Percentiles rank a stretch among this genome's conserved stretches.
These are phyloP conservation scores for Calliopsis andreniformis DNA, from an alignment of 1,140 invertebrate genomes.

Conservation along the genomic window DNA sequence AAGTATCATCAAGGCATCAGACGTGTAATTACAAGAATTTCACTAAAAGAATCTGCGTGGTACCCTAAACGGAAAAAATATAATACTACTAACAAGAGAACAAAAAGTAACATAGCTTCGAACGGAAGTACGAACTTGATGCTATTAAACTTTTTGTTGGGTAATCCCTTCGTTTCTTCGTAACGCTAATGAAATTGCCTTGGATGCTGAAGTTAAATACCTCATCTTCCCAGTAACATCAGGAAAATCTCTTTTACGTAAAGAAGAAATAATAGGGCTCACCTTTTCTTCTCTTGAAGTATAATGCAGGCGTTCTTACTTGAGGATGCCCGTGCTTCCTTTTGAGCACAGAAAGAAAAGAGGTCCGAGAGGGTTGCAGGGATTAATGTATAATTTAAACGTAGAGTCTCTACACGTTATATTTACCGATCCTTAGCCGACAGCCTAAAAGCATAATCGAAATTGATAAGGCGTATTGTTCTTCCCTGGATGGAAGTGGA, in stretches of 20 bases:
- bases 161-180: too few relatives aligned
- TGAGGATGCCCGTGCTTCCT: background rate
- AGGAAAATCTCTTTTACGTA: background rate
- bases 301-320: background rate
- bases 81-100: background rate
- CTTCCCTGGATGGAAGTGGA: too few relatives aligned
- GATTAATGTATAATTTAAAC: constrained; percentile 6
- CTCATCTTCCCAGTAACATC: background rate
- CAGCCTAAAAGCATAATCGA: constrained; percentile 7
- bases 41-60: too few relatives aligned
- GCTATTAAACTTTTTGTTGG: background rate
- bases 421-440: background rate
- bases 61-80: too few relatives aligned
- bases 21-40: too few relatives aligned
- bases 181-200: background rate
- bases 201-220: background rate
- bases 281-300: constrained; percentile 10
- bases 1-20: too few relatives aligned
- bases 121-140: background rate
- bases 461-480: background rate
- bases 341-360: background rate
- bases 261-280: constrained; percentile 27
- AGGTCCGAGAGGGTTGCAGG: background rate
- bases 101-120: background rate
- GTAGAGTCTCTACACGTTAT: constrained; percentile 13